These are phyloP conservation scores for Andinoacara biseriatus DNA, from an alignment of 2,113 vertebrate genomes.

Conservation along the genomic window DNA sequence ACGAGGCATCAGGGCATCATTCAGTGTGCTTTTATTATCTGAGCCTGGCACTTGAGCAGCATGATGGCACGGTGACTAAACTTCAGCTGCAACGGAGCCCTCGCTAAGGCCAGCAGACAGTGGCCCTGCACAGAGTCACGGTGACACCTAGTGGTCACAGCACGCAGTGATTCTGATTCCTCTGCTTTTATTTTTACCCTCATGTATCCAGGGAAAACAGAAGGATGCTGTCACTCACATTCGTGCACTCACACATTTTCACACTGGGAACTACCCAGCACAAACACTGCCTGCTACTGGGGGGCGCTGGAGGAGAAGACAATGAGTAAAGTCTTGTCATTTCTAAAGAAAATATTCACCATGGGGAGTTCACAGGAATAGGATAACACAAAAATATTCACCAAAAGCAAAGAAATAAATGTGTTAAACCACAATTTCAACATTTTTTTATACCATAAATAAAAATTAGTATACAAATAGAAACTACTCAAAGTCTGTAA, in stretches of 20 bases:
- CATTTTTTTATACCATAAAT: not conserved
- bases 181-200: constrained; percentile 36
- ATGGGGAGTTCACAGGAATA: not conserved
- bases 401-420: too few species aligned
- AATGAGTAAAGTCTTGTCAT: not conserved
- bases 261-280: not conserved
- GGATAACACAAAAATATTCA: not conserved
- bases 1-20: constrained; percentile 4
- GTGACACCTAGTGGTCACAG: constrained; percentile 49
- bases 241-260: not conserved
- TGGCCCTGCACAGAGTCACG: not conserved
- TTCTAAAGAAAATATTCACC: not conserved
- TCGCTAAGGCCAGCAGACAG: not conserved
- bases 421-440: too few species aligned
- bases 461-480: not conserved
- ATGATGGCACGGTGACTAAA: constrained; percentile 10
- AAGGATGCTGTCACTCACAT: not conserved
- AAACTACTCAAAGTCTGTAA: not conserved
- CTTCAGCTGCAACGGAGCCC: not conserved
- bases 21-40: constrained; percentile 14
- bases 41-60: constrained; percentile 22
- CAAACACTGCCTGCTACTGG: not conserved
- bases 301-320: not conserved
- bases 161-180: fast-evolving
- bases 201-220: constrained; percentile 31